Evolutionary conservation across 2,113 vertebrate species (phyloP).

Genomic region (Carassius carassius): DNA sequence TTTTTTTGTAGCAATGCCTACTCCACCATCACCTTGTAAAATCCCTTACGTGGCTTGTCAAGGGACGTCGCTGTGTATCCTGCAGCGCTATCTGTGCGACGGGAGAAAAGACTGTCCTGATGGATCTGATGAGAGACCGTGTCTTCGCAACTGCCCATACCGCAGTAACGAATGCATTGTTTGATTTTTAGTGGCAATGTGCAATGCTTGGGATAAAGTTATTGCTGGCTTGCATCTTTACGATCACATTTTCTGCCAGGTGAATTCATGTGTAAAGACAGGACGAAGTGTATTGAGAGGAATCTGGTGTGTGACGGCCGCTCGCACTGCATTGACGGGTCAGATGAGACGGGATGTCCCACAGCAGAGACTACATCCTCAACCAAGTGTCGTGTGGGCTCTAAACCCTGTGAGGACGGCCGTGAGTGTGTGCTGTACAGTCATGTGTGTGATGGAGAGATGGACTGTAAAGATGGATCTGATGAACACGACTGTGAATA

Average conservation of each 20-base stretch:
- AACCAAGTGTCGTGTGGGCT: conserved; percentile 59
- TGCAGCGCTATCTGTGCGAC: conserved; percentile 79
- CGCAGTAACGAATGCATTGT: conserved; percentile 5
- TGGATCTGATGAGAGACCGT: conserved; percentile 77
- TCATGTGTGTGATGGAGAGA: conserved; percentile 80
- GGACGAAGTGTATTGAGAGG: conserved; percentile 32
- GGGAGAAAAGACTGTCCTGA: conserved; percentile 81
- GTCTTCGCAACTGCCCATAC: conserved; percentile 41
- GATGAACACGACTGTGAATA: conserved; percentile 69
- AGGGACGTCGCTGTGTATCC: conserved; percentile 68
- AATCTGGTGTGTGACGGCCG: conserved; percentile 42
- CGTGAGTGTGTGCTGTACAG: conserved; percentile 72
- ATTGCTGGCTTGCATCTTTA: neutral
- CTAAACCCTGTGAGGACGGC: conserved; percentile 71
- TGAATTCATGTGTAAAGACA: conserved; percentile 48
- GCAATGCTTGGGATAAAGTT: neutral
- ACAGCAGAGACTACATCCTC: neutral
- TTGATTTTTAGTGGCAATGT: neutral
- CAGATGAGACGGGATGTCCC: conserved; percentile 63
- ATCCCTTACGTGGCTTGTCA: conserved; percentile 74
- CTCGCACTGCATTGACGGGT: conserved; percentile 62
- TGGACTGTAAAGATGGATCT: conserved; percentile 82
- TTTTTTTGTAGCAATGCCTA: neutral
- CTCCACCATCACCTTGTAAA: conserved; percentile 60
- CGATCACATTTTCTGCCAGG: neutral